Base-by-base conservation (phyloP, 2,888 invertebrate species). In the Ptychoptera albimana region DNA sequence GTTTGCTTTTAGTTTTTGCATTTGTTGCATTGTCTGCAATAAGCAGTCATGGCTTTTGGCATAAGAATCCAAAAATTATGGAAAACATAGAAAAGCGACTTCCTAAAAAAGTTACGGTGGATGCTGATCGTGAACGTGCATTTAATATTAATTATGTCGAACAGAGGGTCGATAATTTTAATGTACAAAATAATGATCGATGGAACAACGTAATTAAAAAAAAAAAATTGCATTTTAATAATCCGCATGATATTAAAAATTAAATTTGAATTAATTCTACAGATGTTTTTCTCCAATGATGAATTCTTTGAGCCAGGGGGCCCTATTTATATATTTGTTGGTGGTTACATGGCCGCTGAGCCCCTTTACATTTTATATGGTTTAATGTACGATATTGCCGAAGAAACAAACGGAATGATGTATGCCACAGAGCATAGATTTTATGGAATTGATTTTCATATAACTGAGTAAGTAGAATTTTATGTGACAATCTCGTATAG, bases 371-470 rank as follows among this genome's bases (percentile, higher is more conserved):
- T 77, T 53, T 53, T 54, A 29, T 55, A 52, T 0, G 81, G 81
- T 2, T 62, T 74, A 39, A 73, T 77, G 48, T 61, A 67, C 44
- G 69, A 74, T 34, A 57, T 75, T 49, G 78, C 74, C 0, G 46
- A 54, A 32, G 48, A 55, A 9, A 62, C 73, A 46, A 59, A 63
- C 2, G 82, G 77, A 0, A 69, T 71, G 2, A 63, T 79, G 51
- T 76, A 80, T 56, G 75, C 75, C 51, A 72, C 82, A 2, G 84
- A 85, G 56, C 84, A 85, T 56, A 68, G 85, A 50, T 85, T 72
- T 58, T 84, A 84, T 55, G 84, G 84, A 3, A 56, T 68, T 36
- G 81, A 77, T 47, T 69, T 69, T 49, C 83, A 82, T 1, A 74
- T 73, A 23, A 50, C 51, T 5, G 23, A 23, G 81, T 82, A 14